These are phyloP conservation scores for Phalacrocorax pelagicus DNA, from an alignment of 2,113 vertebrate genomes.

Conservation along the genomic window DNA sequence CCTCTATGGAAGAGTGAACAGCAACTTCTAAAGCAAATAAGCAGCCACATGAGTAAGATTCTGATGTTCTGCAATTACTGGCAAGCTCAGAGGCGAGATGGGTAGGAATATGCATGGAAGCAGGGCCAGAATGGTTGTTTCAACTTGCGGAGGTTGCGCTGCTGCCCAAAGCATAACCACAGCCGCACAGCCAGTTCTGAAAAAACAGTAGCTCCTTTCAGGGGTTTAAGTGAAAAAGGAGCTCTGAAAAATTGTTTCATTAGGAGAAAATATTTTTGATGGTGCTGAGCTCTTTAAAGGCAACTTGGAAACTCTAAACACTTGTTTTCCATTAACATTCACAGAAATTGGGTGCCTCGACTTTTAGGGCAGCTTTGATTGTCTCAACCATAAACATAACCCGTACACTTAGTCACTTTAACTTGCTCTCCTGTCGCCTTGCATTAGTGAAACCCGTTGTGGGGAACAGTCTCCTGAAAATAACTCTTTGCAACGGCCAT, in stretches of 20 bases:
- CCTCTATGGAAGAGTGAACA: not conserved
- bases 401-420: not conserved
- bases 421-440: not conserved
- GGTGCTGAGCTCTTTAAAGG: not conserved
- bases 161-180: not conserved
- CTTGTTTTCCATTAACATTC: not conserved
- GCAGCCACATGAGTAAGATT: not conserved
- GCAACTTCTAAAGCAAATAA: not conserved
- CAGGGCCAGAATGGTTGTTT: not conserved
- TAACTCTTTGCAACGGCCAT: not conserved
- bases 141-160: not conserved
- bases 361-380: not conserved
- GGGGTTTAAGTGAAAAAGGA: not conserved
- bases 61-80: not conserved
- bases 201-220: not conserved
- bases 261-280: not conserved
- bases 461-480: not conserved
- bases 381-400: not conserved
- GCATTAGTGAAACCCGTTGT: not conserved
- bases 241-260: not conserved
- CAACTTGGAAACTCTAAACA: not conserved
- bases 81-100: not conserved
- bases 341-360: not conserved
- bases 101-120: not conserved
- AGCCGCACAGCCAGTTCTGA: not conserved